Evolutionary conservation across 37 sponge, comb jelly and placozoan species (phyloP).

Genomic region (Amphimedon queenslandica): DNA sequence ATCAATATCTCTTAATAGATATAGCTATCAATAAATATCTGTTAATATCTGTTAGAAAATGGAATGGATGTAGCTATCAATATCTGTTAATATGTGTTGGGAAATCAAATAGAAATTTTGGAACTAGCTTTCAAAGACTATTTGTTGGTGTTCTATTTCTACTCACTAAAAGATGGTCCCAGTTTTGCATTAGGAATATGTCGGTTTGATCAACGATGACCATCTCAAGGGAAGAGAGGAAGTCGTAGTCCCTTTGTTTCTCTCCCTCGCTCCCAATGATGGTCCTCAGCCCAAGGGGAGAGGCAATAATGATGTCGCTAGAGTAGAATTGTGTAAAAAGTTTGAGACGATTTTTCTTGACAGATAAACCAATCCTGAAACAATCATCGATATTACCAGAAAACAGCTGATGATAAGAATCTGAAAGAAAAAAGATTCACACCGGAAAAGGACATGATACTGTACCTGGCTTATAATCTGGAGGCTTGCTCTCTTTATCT

Average conservation of each 20-base stretch:
- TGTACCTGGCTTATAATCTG: conserved; percentile 36
- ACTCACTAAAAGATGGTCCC: conserved; percentile 82
- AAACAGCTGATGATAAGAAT: conserved; percentile 69
- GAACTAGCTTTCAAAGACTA: not conserved
- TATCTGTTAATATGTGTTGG: not conserved
- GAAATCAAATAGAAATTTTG: not conserved
- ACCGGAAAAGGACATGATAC: no score
- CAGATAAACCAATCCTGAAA: conserved; percentile 84
- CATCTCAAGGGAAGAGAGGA: conserved; percentile 93
- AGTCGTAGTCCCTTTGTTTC: conserved; percentile 85
- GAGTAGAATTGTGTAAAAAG: conserved; percentile 89
- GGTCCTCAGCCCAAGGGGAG: conserved; percentile 92
- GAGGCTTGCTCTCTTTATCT: conserved; percentile 5
- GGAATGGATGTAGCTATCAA: no score
- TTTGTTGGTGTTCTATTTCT: not conserved
- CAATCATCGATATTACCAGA: conserved; percentile 95
- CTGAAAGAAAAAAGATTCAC: not conserved
- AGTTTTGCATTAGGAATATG: conserved; percentile 99
- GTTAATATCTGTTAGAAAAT: no score
- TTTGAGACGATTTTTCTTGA: conserved; percentile 64
- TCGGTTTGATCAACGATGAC: conserved; percentile 84
- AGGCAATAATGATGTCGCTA: conserved; percentile 93
- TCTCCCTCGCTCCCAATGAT: conserved; percentile 85
- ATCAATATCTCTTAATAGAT: no score
- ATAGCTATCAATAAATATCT: no score